A percentile compares a stretch with the other conserved stretches of the same genome.
phyloP scores from a whole-genome alignment of 2,797 vertebrate genomes.

The Benthosema pterotum region DNA sequence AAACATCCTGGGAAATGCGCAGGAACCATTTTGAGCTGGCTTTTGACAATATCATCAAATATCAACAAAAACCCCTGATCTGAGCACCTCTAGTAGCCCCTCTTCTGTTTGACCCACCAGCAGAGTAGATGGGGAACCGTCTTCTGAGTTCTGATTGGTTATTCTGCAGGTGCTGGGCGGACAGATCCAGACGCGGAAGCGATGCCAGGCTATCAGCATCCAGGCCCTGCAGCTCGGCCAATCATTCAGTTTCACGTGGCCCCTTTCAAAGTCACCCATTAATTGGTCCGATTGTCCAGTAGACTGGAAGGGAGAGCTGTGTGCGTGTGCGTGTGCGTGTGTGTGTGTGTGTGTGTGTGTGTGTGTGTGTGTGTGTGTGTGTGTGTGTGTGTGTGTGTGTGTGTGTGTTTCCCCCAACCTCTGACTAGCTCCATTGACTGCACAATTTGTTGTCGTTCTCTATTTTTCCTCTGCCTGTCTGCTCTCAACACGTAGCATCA shows the following conservation, averaged over 20 bases:
- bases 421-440: slow-evolving; percentile 6
- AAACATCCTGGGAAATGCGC: too few species aligned
- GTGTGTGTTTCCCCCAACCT: background rate
- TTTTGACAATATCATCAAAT: too few species aligned
- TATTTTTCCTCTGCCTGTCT: slow-evolving; percentile 2
- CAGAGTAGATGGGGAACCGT: slow-evolving; percentile 82
- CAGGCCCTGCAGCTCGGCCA: slow-evolving; percentile 48
- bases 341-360: slow-evolving; percentile 9
- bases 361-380: slow-evolving; percentile 21
- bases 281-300: slow-evolving; percentile 82
- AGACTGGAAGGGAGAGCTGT: slow-evolving; percentile 74
- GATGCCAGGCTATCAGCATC: slow-evolving; percentile 65
- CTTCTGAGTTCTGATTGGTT: slow-evolving; percentile 83
- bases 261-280: slow-evolving; percentile 76
- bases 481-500: too few species aligned
- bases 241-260: slow-evolving; percentile 64
- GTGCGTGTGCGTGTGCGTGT: slow-evolving; percentile 35
- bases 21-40: too few species aligned
- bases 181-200: slow-evolving; percentile 80
- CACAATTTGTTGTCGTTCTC: background rate
- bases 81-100: background rate
- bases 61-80: too few species aligned
- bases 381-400: slow-evolving; percentile 7
- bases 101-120: slow-evolving; percentile 73
- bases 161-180: slow-evolving; percentile 78